These are phyloP conservation scores for Euclidia mi DNA, from an alignment of 2,888 invertebrate genomes.

Conservation along the genomic window DNA sequence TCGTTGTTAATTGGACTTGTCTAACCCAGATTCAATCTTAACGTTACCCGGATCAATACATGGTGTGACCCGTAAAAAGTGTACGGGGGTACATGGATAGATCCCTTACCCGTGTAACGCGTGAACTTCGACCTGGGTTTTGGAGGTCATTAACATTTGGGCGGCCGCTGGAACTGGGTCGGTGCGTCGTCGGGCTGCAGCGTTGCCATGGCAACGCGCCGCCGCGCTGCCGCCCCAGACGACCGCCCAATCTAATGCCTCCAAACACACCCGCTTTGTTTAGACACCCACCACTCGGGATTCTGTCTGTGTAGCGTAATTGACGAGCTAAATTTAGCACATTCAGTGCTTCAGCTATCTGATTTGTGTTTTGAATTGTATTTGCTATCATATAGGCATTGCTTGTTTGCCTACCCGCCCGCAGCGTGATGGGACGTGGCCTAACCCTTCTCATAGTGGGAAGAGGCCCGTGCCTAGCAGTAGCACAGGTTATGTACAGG, in stretches of 20 bases:
- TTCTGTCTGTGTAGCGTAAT: constrained; percentile 30
- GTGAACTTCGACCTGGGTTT: constrained; percentile 90
- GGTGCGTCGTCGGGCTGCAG: constrained; percentile 80
- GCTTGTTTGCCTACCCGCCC: too few species aligned
- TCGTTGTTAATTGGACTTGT: constrained; percentile 53
- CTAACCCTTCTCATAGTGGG: too few species aligned
- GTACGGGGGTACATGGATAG: constrained; percentile 75
- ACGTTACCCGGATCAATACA: constrained; percentile 83
- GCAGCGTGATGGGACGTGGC: too few species aligned
- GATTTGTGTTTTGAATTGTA: not conserved
- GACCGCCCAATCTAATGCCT: constrained; percentile 59
- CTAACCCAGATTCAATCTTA: constrained; percentile 83
- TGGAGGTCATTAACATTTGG: constrained; percentile 90
- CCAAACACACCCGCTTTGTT: constrained; percentile 57
- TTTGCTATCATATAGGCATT: too few species aligned
- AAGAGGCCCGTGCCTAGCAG: too few species aligned
- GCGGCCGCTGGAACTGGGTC: constrained; percentile 82
- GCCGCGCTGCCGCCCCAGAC: constrained; percentile 65
- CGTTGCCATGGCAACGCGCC: constrained; percentile 78
- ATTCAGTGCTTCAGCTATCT: not conserved
- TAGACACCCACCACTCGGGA: constrained; percentile 40
- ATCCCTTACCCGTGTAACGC: constrained; percentile 86
- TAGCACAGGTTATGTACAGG: too few species aligned
- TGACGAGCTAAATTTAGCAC: constrained; percentile 50
- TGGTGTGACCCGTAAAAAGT: constrained; percentile 82